A percentile compares a stretch with the other conserved stretches of the same genome.
Conservation (phyloP, 1,140 invertebrate genomes). For the Cyclargus thomasi region DNA sequence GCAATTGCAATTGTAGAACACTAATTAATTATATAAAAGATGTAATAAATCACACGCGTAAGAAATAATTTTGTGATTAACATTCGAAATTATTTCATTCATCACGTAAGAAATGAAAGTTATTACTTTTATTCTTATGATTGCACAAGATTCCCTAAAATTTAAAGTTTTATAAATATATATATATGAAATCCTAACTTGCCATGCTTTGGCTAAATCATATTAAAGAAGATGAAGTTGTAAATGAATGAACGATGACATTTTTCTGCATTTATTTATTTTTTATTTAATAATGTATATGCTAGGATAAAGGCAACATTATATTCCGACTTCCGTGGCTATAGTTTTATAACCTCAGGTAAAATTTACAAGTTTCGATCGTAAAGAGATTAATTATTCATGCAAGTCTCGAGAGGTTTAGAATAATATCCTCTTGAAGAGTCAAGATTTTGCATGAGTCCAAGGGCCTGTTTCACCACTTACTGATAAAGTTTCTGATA, state of each 20-base stretch:
- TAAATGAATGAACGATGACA: too few species aligned
- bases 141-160: neutral
- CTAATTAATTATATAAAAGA: neutral
- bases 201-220: too few species aligned
- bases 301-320: too few species aligned
- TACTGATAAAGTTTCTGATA: too few species aligned
- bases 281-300: too few species aligned
- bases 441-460: neutral
- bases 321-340: neutral
- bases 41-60: neutral
- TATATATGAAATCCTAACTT: too few species aligned
- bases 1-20: neutral
- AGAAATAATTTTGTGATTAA: neutral
- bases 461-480: too few species aligned
- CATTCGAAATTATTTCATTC: neutral
- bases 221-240: too few species aligned
- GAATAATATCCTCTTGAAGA: neutral
- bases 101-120: neutral
- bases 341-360: neutral
- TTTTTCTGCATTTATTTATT: too few species aligned
- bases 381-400: neutral
- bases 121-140: neutral
- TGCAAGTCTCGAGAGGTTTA: neutral
- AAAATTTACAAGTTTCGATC: neutral
- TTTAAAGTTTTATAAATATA: neutral